A percentile compares a stretch with the other conserved stretches of the same genome.
These are phyloP conservation scores for Trisateles emortualis DNA, from an alignment of 2,888 invertebrate species.

Conservation along the genomic window DNA sequence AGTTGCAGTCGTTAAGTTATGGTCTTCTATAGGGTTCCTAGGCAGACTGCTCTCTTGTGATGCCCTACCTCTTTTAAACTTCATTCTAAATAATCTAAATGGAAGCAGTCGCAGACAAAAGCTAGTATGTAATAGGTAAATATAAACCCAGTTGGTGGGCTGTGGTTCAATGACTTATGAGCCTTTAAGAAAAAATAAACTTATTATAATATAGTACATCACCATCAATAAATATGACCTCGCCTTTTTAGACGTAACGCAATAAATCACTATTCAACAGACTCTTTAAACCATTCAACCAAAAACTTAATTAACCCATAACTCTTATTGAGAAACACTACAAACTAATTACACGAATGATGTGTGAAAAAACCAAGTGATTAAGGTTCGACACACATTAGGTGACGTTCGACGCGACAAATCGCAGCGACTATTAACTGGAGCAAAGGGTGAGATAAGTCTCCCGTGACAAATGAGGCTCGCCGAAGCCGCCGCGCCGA, in stretches of 20 bases:
- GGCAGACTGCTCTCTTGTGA: no score
- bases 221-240: neutral
- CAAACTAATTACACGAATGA: constrained; percentile 32
- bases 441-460: constrained; percentile 67
- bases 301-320: constrained; percentile 4
- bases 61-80: no score
- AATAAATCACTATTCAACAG: neutral
- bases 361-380: constrained; percentile 41
- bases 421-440: constrained; percentile 62
- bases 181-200: no score
- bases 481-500: no score
- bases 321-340: constrained; percentile 16
- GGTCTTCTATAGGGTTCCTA: no score
- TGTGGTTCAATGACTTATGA: no score
- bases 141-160: no score
- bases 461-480: constrained; percentile 67
- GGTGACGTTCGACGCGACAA: constrained; percentile 52
- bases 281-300: neutral
- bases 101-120: no score
- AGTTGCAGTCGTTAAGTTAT: no score
- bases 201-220: no score
- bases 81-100: no score
- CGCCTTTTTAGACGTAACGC: neutral
- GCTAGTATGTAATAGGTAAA: no score
- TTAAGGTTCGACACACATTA: constrained; percentile 50